Conservation (phyloP, 2,797 vertebrate genomes). For the Phyllotis vaccarum region DNA sequence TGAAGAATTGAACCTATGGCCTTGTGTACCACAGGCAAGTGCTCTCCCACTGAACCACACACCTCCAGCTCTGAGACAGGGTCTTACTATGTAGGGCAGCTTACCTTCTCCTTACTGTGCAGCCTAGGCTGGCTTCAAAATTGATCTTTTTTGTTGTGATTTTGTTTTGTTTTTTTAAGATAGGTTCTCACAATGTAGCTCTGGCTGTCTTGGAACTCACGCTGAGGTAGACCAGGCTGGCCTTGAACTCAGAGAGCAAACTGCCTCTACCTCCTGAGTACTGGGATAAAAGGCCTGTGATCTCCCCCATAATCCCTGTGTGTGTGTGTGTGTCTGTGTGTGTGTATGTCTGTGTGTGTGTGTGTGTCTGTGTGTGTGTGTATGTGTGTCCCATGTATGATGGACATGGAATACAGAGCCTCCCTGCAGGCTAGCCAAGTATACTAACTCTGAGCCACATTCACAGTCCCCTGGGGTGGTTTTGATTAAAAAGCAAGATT, state of each 20-base stretch:
- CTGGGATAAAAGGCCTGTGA: not conserved
- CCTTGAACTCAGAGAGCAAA: not conserved
- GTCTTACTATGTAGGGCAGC: not conserved
- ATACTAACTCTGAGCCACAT: not conserved
- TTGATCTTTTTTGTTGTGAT: not conserved
- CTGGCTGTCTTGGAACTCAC: not conserved
- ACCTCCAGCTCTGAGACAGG: not conserved
- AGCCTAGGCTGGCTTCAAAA: not conserved
- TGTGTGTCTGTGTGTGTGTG: not conserved
- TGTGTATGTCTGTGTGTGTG: not conserved
- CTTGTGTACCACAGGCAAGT: not conserved
- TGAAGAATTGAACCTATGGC: not conserved
- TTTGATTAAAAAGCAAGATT: not conserved
- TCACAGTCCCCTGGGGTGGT: not conserved
- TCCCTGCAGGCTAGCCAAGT: not conserved
- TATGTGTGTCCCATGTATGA: not conserved
- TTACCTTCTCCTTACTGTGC: not conserved
- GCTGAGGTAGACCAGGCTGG: not conserved
- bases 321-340: not conserved
- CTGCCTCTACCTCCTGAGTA: not conserved
- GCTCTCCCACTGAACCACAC: not conserved
- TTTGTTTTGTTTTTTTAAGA: not conserved
- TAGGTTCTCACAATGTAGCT: not conserved
- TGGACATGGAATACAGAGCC: not conserved
- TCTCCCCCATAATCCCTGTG: not conserved